These are phyloP conservation scores for Urophycis tenuis DNA, from an alignment of 2,797 vertebrate species.

Conservation along the genomic window DNA sequence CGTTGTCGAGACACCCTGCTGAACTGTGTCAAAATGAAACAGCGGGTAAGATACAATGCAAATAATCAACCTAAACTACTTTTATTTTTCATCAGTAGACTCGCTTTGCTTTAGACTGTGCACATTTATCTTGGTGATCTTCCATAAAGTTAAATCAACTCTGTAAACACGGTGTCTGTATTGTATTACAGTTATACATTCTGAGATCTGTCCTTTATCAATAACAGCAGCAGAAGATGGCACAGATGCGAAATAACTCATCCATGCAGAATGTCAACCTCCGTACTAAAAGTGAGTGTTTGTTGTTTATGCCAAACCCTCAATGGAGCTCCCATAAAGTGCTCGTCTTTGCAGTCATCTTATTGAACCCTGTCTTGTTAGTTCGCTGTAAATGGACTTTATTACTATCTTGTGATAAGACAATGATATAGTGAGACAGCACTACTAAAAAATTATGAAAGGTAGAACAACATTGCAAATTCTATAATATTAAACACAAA, in stretches of 20 bases:
- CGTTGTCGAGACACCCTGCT: constrained; percentile 88
- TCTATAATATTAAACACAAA: neutral
- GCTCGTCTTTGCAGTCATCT: too few relatives aligned
- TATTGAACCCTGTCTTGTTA: too few relatives aligned
- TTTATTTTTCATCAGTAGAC: too few relatives aligned
- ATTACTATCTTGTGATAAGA: too few relatives aligned
- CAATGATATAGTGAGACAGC: neutral
- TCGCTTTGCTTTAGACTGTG: too few relatives aligned
- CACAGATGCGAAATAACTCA: constrained; percentile 80
- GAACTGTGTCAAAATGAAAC: constrained; percentile 92
- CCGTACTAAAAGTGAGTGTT: constrained; percentile 60
- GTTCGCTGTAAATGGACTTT: too few relatives aligned
- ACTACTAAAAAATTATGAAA: neutral
- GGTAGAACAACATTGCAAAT: too few relatives aligned
- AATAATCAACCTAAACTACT: too few relatives aligned
- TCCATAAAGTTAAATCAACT: neutral
- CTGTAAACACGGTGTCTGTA: neutral
- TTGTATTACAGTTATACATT: neutral
- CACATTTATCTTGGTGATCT: neutral
- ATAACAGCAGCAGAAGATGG: constrained; percentile 82
- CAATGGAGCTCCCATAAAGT: too few relatives aligned
- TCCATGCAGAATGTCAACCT: constrained; percentile 80
- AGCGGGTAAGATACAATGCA: constrained; percentile 73
- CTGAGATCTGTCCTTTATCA: neutral
- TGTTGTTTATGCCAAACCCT: too few relatives aligned